Base-by-base conservation (phyloP, 1,140 invertebrate genomes). In the Mizuhopecten yessoensis region DNA sequence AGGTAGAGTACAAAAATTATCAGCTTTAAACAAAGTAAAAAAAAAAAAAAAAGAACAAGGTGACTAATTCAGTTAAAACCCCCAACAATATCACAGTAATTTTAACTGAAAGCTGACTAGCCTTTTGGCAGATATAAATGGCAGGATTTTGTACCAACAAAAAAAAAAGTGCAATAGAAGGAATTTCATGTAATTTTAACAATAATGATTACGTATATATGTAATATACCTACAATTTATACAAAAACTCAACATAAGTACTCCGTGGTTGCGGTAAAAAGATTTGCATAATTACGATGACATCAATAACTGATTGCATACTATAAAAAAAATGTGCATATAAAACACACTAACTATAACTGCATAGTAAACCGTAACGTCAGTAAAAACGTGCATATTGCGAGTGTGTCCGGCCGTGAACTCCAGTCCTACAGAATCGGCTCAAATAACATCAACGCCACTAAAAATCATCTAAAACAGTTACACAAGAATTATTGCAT, bases 81-180 rank as follows among this genome's bases (percentile, higher is more conserved):
- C n/a, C 57, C 57, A 75, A 75, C 57, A 75, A 75, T 75, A 75
- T 75, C 57, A 75, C 57, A 75, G 57, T 75, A n/a, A 49, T 49
- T n/a, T 20, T 10, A 49, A 75, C 57, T 75, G 23, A 75, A 75
- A 75, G 57, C 17, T n/a, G 57, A 75, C 57, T 75, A 75, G n/a
- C 1, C 17, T 75, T 75, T 75, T 75, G 57, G 57, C 57, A n/a
- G 57, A 17, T 75, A 75, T 13, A 75, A 75, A 75, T 75, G 57
- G 57, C 57, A 75, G 57, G 57, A 75, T 75, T 75, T 75, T 17
- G 57, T 75, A 75, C 57, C 23, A 75, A 75, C 57, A 75, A 75
- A 75, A n/a, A n/a, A n/a, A 49, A 75, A 75, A 5, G 57, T 75
- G 57, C 57, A 29, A 29, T 75, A 75, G 20, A 75, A 29, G n/a